Evolutionary conservation across 1,140 invertebrate genomes (phyloP).

Genomic region (Papilio polyxenes): DNA sequence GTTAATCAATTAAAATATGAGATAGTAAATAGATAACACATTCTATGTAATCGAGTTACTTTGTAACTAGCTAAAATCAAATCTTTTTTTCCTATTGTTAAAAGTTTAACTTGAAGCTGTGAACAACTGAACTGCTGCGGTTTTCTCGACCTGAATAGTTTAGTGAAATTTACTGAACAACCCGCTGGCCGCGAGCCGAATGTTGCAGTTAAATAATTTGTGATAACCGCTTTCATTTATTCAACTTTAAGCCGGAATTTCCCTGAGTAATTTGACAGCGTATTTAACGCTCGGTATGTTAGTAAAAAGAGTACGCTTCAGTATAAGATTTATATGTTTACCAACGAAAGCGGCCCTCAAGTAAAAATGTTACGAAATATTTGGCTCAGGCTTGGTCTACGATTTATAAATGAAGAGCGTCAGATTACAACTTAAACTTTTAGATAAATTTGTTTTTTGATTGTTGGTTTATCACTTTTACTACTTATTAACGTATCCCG

Average conservation of each 20-base stretch:
- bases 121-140: constrained; percentile 71
- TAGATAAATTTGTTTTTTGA: background rate
- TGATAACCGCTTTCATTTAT: constrained; percentile 76
- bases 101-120: constrained; percentile 55
- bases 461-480: background rate
- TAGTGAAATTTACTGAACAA: constrained; percentile 68
- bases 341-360: background rate
- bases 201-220: constrained; percentile 77
- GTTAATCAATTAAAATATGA: background rate
- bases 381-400: background rate
- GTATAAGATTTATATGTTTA: constrained; percentile 24
- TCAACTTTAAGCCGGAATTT: constrained; percentile 67
- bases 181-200: constrained; percentile 73
- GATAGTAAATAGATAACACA: background rate
- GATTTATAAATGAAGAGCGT: background rate
- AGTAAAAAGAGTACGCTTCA: constrained; percentile 31
- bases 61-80: constrained; percentile 25
- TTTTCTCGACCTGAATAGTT: constrained; percentile 76
- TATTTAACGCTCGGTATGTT: constrained; percentile 35
- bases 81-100: constrained; percentile 46
- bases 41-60: background rate
- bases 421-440: background rate
- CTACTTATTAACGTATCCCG: background rate
- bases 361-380: constrained; percentile 10
- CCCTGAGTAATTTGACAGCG: constrained; percentile 57